phyloP scores from a whole-genome alignment of 2,113 vertebrate genomes.

The Ondatra zibethicus region DNA sequence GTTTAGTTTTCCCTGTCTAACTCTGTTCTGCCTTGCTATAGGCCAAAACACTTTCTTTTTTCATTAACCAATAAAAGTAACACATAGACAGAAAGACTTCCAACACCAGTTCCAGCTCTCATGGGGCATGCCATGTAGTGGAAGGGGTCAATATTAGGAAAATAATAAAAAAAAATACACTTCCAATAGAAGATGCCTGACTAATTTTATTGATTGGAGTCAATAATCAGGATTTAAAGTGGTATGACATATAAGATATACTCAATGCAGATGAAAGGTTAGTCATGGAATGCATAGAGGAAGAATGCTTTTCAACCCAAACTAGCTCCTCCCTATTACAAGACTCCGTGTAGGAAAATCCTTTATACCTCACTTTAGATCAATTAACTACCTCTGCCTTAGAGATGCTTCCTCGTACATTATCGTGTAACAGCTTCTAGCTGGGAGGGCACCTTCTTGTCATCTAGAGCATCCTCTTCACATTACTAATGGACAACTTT shows the following conservation, averaged over 20 bases:
- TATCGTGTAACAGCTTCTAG: neutral
- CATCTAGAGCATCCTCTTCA: neutral
- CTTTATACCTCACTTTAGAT: neutral
- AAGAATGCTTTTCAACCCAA: neutral
- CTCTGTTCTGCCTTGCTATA: too few relatives aligned
- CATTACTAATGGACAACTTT: neutral
- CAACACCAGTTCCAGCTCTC: neutral
- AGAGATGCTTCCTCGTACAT: neutral
- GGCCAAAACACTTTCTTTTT: too few relatives aligned
- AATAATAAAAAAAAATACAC: neutral
- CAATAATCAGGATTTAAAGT: neutral
- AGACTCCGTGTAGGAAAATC: neutral
- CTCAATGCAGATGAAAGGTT: neutral
- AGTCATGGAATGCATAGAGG: neutral
- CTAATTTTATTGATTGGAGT: neutral
- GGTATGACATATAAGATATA: neutral
- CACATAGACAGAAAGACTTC: too few relatives aligned
- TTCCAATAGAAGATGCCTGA: neutral
- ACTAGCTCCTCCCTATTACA: neutral
- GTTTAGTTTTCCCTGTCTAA: too few relatives aligned
- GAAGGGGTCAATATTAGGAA: neutral
- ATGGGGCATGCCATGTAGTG: neutral
- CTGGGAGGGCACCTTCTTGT: neutral
- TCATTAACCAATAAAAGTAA: too few relatives aligned
- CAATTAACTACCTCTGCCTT: neutral